phyloP scores from a whole-genome alignment of 1,140 invertebrate genomes.

The Magallana angulata region DNA sequence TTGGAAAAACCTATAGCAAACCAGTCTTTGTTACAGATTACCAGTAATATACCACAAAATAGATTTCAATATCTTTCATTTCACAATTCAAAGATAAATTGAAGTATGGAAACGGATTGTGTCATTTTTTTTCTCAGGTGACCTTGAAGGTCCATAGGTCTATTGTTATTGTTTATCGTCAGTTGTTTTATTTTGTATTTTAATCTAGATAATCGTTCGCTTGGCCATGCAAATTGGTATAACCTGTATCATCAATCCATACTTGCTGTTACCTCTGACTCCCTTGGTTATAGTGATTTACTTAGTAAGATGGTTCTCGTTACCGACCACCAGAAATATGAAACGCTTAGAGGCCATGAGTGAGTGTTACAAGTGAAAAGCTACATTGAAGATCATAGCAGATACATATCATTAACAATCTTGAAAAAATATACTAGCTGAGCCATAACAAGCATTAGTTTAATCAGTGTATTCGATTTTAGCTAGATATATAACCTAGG shows the following conservation, averaged over 20 bases:
- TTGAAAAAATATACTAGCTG: too few relatives aligned
- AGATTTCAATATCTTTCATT: background rate
- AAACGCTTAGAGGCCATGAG: slow-evolving; percentile 92
- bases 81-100: background rate
- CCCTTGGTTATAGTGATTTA: slow-evolving; percentile 86
- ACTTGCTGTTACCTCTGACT: slow-evolving; percentile 84
- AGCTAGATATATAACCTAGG: too few relatives aligned
- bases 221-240: background rate
- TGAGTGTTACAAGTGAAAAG: slow-evolving; percentile 73
- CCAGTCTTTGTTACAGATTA: too few relatives aligned
- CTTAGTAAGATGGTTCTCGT: slow-evolving; percentile 86
- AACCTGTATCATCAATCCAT: slow-evolving; percentile 85
- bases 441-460: too few relatives aligned
- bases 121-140: too few relatives aligned
- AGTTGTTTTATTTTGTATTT: background rate
- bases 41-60: background rate
- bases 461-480: too few relatives aligned
- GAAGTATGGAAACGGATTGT: too few relatives aligned
- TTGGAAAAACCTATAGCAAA: too few relatives aligned
- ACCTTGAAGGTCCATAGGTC: too few relatives aligned
- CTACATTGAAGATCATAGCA: background rate
- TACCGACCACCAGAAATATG: slow-evolving; percentile 88
- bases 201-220: background rate
- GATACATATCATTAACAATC: too few relatives aligned
- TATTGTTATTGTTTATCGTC: too few relatives aligned